Evolutionary conservation across 2,888 invertebrate species (phyloP), one percentile per base, ranked within the genome.

Genomic region (Drosophila heteroneura): DNA sequence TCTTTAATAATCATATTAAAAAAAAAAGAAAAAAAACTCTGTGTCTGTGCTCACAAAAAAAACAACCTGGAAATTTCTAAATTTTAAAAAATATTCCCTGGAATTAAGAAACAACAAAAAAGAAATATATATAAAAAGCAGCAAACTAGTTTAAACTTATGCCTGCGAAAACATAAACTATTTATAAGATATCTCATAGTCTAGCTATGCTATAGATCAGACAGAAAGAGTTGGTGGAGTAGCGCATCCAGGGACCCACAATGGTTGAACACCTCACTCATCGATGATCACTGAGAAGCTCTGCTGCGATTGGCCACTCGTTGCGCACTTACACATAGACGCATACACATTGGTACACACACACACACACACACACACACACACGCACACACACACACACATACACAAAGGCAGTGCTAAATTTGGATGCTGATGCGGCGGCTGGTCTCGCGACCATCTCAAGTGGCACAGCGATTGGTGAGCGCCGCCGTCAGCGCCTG

Each of bases 381-480:
- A 49, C 56, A 32, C 3, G 41, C 44, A 60, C 22, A 54, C n/a
- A 26, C 32, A 61, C 64, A 39, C 12, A 22, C 30, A 56, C 35
- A 32, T 9, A 70, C 7, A 19, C 9, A 37, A 12, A 39, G 41
- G 65, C 32, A 41, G 58, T 52, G 76, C 72, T 80, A 79, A 72
- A 65, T 81, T 81, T 82, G 62, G 74, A 70, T 82, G 51, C 72
- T 78, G 74, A 66, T 71, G 73, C 74, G 49, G 32, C 30, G n/a
- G 65, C 57, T 49, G 58, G 28, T 47, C 47, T 57, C 32, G 44
- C 12, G 77, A 75, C 35, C 41, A 26, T 71, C 56, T 80, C 69
- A 73, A 79, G 79, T 79, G 81, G 81, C 81, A 47, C 66, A 47
- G 73, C 71, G 82, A 81, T 84, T 72, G 73, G 81, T 80, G 76